These are phyloP conservation scores for Scolopax bukidnonensis DNA, from an alignment of 2,797 vertebrate genomes.

Conservation along the genomic window DNA sequence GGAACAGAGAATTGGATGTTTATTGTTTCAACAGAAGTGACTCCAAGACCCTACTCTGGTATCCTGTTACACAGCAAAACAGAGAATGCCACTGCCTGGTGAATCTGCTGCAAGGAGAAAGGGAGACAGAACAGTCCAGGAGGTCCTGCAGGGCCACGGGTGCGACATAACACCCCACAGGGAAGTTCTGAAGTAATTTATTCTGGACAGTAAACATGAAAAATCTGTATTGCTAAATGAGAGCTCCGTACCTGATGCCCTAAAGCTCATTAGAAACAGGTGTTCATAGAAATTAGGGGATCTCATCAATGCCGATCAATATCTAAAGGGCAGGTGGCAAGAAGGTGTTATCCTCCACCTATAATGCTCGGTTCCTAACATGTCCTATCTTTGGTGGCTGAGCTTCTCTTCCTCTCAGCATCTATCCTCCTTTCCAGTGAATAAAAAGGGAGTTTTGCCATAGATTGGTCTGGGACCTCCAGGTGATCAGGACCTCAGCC, in stretches of 20 bases:
- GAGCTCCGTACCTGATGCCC: accelerated
- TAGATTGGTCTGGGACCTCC: background rate
- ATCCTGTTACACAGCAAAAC: background rate
- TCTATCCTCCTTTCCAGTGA: background rate
- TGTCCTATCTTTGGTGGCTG: background rate
- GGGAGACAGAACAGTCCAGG: background rate
- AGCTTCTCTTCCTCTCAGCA: background rate
- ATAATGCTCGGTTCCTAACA: background rate
- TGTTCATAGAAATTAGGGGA: background rate
- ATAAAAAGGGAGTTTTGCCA: background rate
- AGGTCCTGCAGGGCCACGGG: accelerated
- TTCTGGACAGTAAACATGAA: background rate
- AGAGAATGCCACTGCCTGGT: background rate
- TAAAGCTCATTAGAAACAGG: background rate
- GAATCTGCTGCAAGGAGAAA: background rate
- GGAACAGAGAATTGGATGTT: background rate
- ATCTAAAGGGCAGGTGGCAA: background rate
- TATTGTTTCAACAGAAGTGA: background rate
- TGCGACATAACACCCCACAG: background rate
- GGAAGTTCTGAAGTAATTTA: background rate
- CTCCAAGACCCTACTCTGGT: background rate
- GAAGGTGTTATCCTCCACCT: background rate
- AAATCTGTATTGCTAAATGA: background rate
- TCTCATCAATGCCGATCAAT: background rate
- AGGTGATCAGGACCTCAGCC: background rate